Evolutionary conservation across 1,140 invertebrate genomes (phyloP), one percentile per base, ranked within the genome.

Genomic region (Chrysoperla carnea): DNA sequence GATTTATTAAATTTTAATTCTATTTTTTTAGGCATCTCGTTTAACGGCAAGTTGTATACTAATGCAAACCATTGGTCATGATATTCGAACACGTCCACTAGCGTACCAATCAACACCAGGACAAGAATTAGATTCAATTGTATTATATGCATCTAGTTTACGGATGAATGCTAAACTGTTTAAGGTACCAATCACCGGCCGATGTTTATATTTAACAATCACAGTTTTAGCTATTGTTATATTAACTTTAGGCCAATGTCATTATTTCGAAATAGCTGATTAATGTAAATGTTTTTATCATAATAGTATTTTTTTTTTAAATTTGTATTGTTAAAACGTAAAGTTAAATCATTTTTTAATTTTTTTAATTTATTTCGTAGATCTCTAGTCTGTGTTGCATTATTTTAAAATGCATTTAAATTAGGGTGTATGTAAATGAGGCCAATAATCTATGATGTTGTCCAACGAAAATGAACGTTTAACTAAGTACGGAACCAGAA

Each of bases 61-160:
- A 50, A 72, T 81, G 13, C 72, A 74, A 58, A 67, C 63, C 36
- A 72, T 82, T 45, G 83, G 82, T 0, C 82, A 85, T 52, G 78
- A 85, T 58, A 69, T 84, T 37, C 66, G 80, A 29, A 71, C 74
- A n/a, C 64, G 81, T 17, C 81, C 82, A 2, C 84, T 82, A 55
- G 74, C 81, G 2, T 81, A 85, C 64, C 78, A 82, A 59, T 72
- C 75, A 48, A 80, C 79, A 23, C 68, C 80, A 1, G 69, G 71
- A 36, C 68, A 75, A 50, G 81, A 85, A 63, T 64, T 87, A 37
- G 76, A 81, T 52, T 75, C 80, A 1, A 71, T 85, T 47, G 63
- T 87, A n/a, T 58, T 84, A 27, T 86, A 79, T 54, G 75, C 82
- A 3, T 77, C 79, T 6, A 77, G 76, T 6, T 63, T 87, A 43